Evolutionary conservation across 2,797 vertebrate species (phyloP), one percentile per base, ranked within the genome.

Genomic region (Crocodylus rhombifer): DNA sequence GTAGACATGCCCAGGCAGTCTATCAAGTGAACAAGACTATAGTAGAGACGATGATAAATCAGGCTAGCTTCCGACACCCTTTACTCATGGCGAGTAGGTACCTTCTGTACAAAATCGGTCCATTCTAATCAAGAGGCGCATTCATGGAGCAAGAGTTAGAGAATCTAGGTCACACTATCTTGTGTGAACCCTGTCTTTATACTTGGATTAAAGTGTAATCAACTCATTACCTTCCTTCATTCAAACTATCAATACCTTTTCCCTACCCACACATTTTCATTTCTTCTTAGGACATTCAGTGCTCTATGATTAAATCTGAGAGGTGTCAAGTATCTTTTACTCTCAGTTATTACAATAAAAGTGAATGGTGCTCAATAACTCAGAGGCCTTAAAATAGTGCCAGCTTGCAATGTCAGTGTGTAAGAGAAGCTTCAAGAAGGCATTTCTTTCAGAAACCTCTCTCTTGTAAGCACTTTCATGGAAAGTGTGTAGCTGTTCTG

Each of bases 361-460:
- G 26, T 9, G 7, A 88, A 56, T n/a, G 18, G 1, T 77, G 77
- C 75, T 86, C 60, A 87, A 77, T 51, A 94, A 28, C 25, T 71
- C 77, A 25, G 90, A 88, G 79, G 77, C 94, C 89, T 62, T 89
- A 9, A 77, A 89, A 82, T 16, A 51, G 64, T 21, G 56, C 75
- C 6, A 16, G 60, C 2, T 6, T 42, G 4, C 1, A 17, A 30
- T 0, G 0, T 33, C 75, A 63, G 62, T 93, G 94, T 94, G 94
- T 94, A 83, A 89, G 18, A 25, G 64, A 84, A 36, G 13, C 23
- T 42, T 42, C 42, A 42, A 33, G 67, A 71, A 71, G 36, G 20
- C 33, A 42, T 4, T 23, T 71, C 30, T 69, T 20, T 42, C 17
- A 71, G 30, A 69, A 69, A 42, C 23, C 67, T 42, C 23, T 71